Evolutionary conservation across 2,113 vertebrate genomes (phyloP), one percentile per base, ranked within the genome.

Genomic region (Mormyrus iriodes): DNA sequence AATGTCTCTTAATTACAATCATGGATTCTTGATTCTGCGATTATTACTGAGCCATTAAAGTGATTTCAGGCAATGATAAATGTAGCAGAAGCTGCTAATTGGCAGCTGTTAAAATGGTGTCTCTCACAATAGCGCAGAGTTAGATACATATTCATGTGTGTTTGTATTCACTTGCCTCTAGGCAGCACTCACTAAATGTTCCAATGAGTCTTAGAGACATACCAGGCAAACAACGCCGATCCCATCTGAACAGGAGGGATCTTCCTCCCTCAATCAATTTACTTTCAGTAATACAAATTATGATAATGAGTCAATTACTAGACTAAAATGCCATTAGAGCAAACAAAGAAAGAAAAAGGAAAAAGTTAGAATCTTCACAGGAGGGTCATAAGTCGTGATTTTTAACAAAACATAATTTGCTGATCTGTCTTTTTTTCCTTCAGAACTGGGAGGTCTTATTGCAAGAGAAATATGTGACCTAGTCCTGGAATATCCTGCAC

Each of bases 251-350:
- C 96, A 97, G 93, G 93, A 95, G 96, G 95, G 96, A 97, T 97
- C 96, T 97, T 97, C 96, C 96, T 95, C 87, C 93, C 94, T 96
- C 97, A 97, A 97, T 97, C 96, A 97, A 93, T 96, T 94, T 96
- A 93, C 94, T 95, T 94, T 95, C 94, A 95, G 93, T 94, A 95
- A 96, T 95, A 95, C 93, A 94, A 97, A 96, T 96, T 94, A 94
- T 94, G 96, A 97, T 98, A 98, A 98, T 97, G 97, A 98, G 97
- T 98, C 96, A 97, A 97, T 98, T 98, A 97, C 96, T 92, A 95
- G 96, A 94, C 96, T 97, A 95, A 97, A 97, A 97, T 96, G 95
- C 94, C 95, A 97, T 95, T 96, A 96, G 96, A 95, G 95, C 95
- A 93, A 95, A 94, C 91, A 94, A 82, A 86, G 44, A 53, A 35